Evolutionary conservation across 1,140 invertebrate genomes (phyloP), one percentile per base, ranked within the genome.

Genomic region (Monochamus saltuarius): DNA sequence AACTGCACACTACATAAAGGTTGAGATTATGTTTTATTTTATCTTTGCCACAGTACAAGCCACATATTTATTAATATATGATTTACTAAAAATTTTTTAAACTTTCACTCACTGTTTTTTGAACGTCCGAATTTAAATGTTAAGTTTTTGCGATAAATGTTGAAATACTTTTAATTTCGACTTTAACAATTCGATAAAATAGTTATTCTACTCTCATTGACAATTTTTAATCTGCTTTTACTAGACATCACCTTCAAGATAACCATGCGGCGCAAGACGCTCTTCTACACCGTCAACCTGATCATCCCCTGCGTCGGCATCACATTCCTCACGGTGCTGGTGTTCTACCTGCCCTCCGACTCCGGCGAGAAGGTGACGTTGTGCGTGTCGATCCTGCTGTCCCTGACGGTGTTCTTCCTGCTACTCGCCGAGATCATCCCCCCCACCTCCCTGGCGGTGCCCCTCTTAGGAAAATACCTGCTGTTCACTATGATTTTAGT

Each of bases 401-500:
- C 97, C 50, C 81, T 99, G 73, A 98, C 95, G 75, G 96, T 99
- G 79, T 99, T 99, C 83, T 98, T 99, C 84, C 85, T 99, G 73
- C 83, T 99, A 63, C 80, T 99, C 71, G 94, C 94, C 55, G 94
- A 97, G 83, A 96, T 99, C 73, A 98, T 98, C 76, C 97, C 97
- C 38, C 95, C 96, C 11, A 99, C 97, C 14, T 98, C 94, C 13
- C 82, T 98, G 64, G 95, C 96, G 13, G 93, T 99, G 66, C 96
- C 97, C n/a, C 80, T 99, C 51, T 88, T 99, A 55, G 95, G 96
- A 64, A 97, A 97, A 83, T 95, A 95, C 78, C 82, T 92, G 51
- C 82, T 99, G 56, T 99, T 99, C 81, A 99, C 96, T 19, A 98
- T 99, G 95, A 94, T 97, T 64, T 82, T 99, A 63, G 95, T 99